phyloP scores from a whole-genome alignment of 2,888 invertebrate genomes.

The Synergus laeviventris region DNA sequence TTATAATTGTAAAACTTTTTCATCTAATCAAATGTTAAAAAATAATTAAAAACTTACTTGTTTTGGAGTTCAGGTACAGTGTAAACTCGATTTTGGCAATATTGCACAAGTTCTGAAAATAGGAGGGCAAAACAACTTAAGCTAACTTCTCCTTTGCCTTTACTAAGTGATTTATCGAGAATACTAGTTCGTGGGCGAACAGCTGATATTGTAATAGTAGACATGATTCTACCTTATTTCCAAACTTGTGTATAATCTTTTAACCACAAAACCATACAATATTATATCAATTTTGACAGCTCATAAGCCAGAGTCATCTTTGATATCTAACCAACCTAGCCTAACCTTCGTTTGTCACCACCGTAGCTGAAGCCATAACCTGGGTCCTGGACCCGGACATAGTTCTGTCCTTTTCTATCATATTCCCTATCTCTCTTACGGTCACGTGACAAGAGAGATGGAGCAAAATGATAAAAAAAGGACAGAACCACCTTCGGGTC shows the following conservation, averaged over 20 bases:
- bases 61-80: slow-evolving; percentile 96
- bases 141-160: slow-evolving; percentile 95
- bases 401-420: too few relatives aligned
- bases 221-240: slow-evolving; percentile 52
- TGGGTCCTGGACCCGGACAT: too few relatives aligned
- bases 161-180: slow-evolving; percentile 92
- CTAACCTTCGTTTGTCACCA: too few relatives aligned
- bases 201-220: slow-evolving; percentile 70
- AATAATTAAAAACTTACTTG: slow-evolving; percentile 81
- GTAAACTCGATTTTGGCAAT: slow-evolving; percentile 96
- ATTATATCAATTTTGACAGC: neutral
- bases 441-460: too few relatives aligned
- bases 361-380: too few relatives aligned
- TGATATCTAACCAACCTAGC: too few relatives aligned
- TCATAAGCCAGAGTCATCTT: neutral
- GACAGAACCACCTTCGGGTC: too few relatives aligned
- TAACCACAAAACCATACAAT: too few relatives aligned
- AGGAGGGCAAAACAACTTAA: slow-evolving; percentile 94
- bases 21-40: slow-evolving; percentile 8
- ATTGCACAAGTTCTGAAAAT: slow-evolving; percentile 98
- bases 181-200: slow-evolving; percentile 85
- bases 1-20: neutral
- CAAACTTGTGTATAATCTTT: neutral
- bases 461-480: too few relatives aligned
- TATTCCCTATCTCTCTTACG: too few relatives aligned